phyloP scores from a whole-genome alignment of 2,888 invertebrate genomes.

The Catocala sponsa region DNA sequence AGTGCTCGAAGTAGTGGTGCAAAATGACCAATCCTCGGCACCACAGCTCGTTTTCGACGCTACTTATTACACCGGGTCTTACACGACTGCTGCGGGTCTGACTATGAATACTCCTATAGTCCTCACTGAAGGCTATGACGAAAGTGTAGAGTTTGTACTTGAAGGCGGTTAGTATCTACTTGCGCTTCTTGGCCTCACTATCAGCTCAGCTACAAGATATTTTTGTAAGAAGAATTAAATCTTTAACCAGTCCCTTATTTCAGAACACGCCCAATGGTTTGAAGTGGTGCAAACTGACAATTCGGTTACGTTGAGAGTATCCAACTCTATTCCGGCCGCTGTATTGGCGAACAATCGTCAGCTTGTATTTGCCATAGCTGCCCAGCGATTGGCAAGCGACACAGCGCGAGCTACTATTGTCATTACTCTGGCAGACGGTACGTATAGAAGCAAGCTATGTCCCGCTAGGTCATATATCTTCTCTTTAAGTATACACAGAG shows the following conservation, averaged over 20 bases:
- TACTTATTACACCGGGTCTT: conserved; percentile 56
- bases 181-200: background rate
- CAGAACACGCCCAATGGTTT: conserved; percentile 44
- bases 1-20: conserved; percentile 39
- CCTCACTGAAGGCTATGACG: conserved; percentile 50
- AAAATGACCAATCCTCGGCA: conserved; percentile 10
- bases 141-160: conserved; percentile 47
- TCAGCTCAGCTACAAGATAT: too few species aligned
- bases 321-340: conserved; percentile 27
- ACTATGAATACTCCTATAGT: conserved; percentile 45
- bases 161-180: conserved; percentile 55
- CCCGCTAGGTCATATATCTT: too few species aligned
- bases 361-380: conserved; percentile 44
- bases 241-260: background rate
- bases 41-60: conserved; percentile 32
- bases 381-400: conserved; percentile 29
- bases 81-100: conserved; percentile 41
- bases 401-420: conserved; percentile 42
- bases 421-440: conserved; percentile 32
- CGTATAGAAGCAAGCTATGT: conserved; percentile 6
- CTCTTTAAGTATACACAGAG: too few species aligned
- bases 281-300: conserved; percentile 27
- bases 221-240: background rate
- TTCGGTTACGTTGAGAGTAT: conserved; percentile 27
- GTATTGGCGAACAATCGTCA: conserved; percentile 40